phyloP scores from a whole-genome alignment of 53 echinoderm and acorn worm genomes.

The Holothuria leucospilota region DNA sequence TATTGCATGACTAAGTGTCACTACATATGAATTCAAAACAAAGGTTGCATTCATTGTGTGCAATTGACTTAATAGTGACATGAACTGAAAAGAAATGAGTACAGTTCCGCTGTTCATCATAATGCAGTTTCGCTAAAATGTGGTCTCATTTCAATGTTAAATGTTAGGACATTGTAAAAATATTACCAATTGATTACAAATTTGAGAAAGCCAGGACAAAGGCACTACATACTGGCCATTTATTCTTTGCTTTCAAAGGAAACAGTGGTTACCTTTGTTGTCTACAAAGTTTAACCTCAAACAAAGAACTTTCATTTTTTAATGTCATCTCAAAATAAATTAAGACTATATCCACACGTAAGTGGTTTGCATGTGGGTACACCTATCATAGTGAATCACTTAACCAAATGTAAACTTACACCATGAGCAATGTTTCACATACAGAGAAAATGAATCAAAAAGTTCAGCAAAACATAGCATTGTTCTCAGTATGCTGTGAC shows the following conservation, averaged over 20 bases:
- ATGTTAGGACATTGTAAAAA: too few species aligned
- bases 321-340: conserved; percentile 1
- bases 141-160: too few species aligned
- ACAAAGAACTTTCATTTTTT: conserved; percentile 3
- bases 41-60: too few species aligned
- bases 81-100: too few species aligned
- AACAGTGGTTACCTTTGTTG: conserved; percentile 39
- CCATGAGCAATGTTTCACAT: background rate
- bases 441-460: background rate
- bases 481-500: conserved; percentile 5
- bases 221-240: too few species aligned
- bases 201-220: too few species aligned
- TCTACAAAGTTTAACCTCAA: conserved; percentile 28
- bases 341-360: background rate
- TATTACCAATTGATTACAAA: too few species aligned
- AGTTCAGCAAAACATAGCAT: conserved; percentile 13
- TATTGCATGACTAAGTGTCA: too few species aligned
- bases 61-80: too few species aligned
- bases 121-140: too few species aligned
- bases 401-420: conserved; percentile 25
- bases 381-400: conserved; percentile 32
- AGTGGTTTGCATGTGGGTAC: conserved; percentile 4
- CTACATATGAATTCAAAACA: too few species aligned
- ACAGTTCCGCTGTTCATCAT: too few species aligned
- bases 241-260: background rate